These are phyloP conservation scores for Onychostoma macrolepis DNA, from an alignment of 2,113 vertebrate species.

Conservation along the genomic window DNA sequence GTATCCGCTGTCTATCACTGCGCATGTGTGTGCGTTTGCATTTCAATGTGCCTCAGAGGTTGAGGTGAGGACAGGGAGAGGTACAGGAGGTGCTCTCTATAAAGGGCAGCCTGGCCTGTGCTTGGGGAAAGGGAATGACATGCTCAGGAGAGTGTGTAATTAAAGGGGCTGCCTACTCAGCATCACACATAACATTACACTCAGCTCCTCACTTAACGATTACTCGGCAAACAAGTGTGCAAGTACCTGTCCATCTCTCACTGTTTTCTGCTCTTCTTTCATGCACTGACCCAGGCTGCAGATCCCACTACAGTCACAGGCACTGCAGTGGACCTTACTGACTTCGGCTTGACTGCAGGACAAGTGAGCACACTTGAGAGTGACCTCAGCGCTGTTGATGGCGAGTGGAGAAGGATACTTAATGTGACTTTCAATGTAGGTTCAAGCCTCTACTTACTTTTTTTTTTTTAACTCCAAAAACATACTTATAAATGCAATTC, in stretches of 20 bases:
- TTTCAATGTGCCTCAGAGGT: slow-evolving; percentile 36
- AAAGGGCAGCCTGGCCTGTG: slow-evolving; percentile 47
- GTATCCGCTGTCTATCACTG: not conserved
- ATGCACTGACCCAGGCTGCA: not conserved
- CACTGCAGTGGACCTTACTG: slow-evolving; percentile 9
- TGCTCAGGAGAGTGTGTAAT: slow-evolving; percentile 63
- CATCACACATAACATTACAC: slow-evolving; percentile 46
- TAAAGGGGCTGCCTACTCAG: slow-evolving; percentile 60
- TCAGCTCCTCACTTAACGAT: slow-evolving; percentile 54
- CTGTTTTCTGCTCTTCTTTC: not conserved
- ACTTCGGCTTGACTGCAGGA: slow-evolving; percentile 21
- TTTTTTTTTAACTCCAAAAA: not conserved
- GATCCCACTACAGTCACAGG: not conserved
- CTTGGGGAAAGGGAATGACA: slow-evolving; percentile 52
- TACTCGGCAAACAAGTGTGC: slow-evolving; percentile 48
- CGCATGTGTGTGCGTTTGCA: slow-evolving; percentile 25
- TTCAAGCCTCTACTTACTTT: not conserved
- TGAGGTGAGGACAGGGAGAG: slow-evolving; percentile 40
- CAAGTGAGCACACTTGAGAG: slow-evolving; percentile 13
- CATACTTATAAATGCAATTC: not conserved
- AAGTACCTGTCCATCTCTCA: slow-evolving; percentile 1
- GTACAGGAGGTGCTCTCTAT: slow-evolving; percentile 28
- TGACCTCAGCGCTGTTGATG: not conserved
- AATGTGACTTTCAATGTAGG: slow-evolving; percentile 20
- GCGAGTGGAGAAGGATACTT: not conserved